These are phyloP conservation scores for Rhagophthalmus giganteus DNA, from an alignment of 2,888 invertebrate species.

Conservation along the genomic window DNA sequence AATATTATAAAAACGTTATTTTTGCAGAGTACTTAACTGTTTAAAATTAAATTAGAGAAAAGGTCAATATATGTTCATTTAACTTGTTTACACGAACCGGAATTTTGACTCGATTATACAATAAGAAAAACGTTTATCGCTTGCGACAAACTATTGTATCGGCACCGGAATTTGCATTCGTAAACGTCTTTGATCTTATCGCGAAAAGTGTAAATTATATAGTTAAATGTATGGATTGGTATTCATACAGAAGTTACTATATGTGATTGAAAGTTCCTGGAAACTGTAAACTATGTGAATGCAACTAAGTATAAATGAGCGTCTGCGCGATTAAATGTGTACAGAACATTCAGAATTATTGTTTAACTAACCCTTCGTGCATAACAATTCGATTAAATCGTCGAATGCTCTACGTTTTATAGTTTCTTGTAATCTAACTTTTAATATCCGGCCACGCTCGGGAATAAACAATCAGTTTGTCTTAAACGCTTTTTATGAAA, in stretches of 20 bases:
- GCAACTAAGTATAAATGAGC: slow-evolving; percentile 31
- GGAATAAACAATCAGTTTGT: slow-evolving; percentile 29
- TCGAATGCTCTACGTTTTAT: slow-evolving; percentile 25
- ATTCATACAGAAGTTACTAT: slow-evolving; percentile 33
- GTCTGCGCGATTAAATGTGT: slow-evolving; percentile 29
- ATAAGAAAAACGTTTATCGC: no score
- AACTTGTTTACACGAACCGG: no score
- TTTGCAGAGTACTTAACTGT: no score
- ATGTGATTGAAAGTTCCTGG: slow-evolving; percentile 33
- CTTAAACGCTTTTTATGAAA: no score
- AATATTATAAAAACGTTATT: no score
- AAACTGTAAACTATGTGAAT: slow-evolving; percentile 33
- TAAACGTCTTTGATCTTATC: no score
- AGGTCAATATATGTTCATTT: no score
- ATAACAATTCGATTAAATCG: slow-evolving; percentile 33
- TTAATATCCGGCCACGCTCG: slow-evolving; percentile 33
- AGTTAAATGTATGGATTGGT: slow-evolving; percentile 26
- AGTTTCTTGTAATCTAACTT: slow-evolving; percentile 35
- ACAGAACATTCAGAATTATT: slow-evolving; percentile 34
- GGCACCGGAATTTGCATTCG: no score
- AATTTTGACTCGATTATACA: no score
- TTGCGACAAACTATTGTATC: no score
- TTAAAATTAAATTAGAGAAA: no score
- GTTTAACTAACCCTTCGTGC: slow-evolving; percentile 36
- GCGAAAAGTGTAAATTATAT: slow-evolving; percentile 13